phyloP scores from a whole-genome alignment of 2,888 invertebrate genomes.

The Adelphocoris suturalis region DNA sequence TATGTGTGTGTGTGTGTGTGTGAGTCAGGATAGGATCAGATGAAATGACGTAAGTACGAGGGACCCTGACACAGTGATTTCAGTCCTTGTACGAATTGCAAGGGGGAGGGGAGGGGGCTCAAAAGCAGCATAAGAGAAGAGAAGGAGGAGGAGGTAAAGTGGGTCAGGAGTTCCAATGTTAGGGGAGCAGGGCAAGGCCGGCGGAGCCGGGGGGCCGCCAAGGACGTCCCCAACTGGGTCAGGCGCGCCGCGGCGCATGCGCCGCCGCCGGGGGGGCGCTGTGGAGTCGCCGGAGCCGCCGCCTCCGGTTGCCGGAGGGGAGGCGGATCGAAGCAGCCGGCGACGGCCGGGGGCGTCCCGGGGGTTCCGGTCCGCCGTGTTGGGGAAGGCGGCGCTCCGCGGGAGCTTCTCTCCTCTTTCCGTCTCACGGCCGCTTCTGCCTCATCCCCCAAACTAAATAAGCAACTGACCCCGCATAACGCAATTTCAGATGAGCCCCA shows the following conservation, averaged over 20 bases:
- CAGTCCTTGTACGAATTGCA: conserved; percentile 69
- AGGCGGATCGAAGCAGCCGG: conserved; percentile 44
- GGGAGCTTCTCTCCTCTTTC: background rate
- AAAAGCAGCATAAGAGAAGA: conserved; percentile 59
- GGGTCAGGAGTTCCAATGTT: conserved; percentile 79
- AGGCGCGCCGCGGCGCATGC: background rate
- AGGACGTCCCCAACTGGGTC: conserved; percentile 64
- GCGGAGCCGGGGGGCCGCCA: conserved; percentile 39
- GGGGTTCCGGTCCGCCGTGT: background rate
- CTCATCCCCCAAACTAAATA: too few relatives aligned
- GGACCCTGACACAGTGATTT: conserved; percentile 71
- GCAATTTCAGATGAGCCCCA: background rate
- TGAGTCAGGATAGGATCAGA: conserved; percentile 55
- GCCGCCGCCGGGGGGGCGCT: too few relatives aligned
- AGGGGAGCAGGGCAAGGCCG: conserved; percentile 78
- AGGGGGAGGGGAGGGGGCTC: conserved; percentile 45
- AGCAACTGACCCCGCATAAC: background rate
- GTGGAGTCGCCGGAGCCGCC: too few relatives aligned
- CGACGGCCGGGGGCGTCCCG: background rate
- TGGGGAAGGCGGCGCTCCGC: conserved; percentile 12
- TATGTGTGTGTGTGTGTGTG: background rate
- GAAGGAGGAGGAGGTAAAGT: conserved; percentile 80
- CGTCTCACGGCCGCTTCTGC: background rate
- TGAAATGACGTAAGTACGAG: conserved; percentile 61
- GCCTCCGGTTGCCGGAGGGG: background rate